Evolutionary conservation across 1,140 invertebrate species (phyloP).

Genomic region (Hestina assimilis): DNA sequence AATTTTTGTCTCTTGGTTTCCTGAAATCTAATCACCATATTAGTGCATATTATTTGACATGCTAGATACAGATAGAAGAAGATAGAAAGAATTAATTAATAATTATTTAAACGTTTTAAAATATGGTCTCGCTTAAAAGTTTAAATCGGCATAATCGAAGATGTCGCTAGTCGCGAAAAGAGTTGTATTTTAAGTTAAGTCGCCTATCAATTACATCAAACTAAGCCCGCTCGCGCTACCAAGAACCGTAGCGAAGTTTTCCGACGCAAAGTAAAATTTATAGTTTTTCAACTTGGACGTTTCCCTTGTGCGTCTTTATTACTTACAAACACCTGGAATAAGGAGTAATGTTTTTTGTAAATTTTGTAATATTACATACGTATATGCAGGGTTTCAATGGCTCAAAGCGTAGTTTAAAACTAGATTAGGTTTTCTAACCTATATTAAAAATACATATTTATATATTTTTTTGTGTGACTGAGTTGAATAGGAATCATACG

Average conservation of each 20-base stretch:
- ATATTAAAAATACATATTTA: too few species aligned
- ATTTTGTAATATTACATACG: too few species aligned
- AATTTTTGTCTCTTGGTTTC: too few species aligned
- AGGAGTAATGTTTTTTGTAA: conserved; percentile 14
- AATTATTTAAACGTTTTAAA: background rate
- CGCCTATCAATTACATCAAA: conserved; percentile 29
- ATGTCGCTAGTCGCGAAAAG: conserved; percentile 10
- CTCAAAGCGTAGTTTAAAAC: too few species aligned
- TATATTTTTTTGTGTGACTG: too few species aligned
- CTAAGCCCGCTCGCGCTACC: conserved; percentile 12
- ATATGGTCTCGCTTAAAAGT: background rate
- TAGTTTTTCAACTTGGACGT: conserved; percentile 28
- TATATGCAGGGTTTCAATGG: too few species aligned
- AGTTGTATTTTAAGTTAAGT: conserved; percentile 26
- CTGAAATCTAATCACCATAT: too few species aligned
- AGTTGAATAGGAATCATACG: too few species aligned
- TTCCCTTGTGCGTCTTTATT: conserved; percentile 13
- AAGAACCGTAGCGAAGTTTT: conserved; percentile 32
- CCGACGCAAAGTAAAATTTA: conserved; percentile 35
- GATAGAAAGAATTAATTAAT: too few species aligned
- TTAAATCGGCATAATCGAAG: conserved; percentile 1
- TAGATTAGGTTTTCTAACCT: too few species aligned
- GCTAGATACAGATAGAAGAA: too few species aligned
- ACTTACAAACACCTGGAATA: conserved; percentile 20
- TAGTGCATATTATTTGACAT: too few species aligned